Base-by-base conservation (phyloP, 2,113 vertebrate genomes). In the Lampris incognitus region DNA sequence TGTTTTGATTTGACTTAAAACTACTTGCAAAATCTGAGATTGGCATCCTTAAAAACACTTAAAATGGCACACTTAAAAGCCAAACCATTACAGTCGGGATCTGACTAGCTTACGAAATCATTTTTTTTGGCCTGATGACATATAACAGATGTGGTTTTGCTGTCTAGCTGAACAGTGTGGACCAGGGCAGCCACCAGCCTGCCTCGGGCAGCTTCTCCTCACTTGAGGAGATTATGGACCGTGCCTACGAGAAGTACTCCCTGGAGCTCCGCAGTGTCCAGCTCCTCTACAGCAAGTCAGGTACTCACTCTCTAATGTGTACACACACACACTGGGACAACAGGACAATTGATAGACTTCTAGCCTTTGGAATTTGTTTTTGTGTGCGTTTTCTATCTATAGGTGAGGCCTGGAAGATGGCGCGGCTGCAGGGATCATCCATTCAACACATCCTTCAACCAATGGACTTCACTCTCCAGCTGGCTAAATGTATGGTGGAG, bases 161-260 rank as follows among this genome's bases (percentile, higher is more conserved):
- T 50, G 79, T 78, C 46, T 69, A 98, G 97, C 86, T 98, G 61
- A 95, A 94, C 87, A 99, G 96, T 65, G 90, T 97, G 63, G 90
- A 95, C 76, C 96, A 96, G 91, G 82, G 79, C 3, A 79, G 78
- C 39, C 56, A 78, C 10, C 90, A 85, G 38, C 89, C 91, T 44
- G 71, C 92, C 2, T 90, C 91, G 0, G 62, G 88, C 6, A 93
- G 82, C 74, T 94, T 92, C 83, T 95, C 96, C 1, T 98, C 97
- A 36, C 89, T 99, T 72, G 97, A 99, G 84, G 97, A 98, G 83
- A 96, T 99, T 72, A 98, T 99, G 95, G 96, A 99, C 78, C 95
- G 98, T 75, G 98, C 98, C 13, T 99, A 99, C 63, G 98, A 99
- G 84, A 96, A 93, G 74, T 99, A 96, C 87, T 93, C 93, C 50